Evolutionary conservation across 2,113 vertebrate species (phyloP).

Genomic region (Meriones unguiculatus): DNA sequence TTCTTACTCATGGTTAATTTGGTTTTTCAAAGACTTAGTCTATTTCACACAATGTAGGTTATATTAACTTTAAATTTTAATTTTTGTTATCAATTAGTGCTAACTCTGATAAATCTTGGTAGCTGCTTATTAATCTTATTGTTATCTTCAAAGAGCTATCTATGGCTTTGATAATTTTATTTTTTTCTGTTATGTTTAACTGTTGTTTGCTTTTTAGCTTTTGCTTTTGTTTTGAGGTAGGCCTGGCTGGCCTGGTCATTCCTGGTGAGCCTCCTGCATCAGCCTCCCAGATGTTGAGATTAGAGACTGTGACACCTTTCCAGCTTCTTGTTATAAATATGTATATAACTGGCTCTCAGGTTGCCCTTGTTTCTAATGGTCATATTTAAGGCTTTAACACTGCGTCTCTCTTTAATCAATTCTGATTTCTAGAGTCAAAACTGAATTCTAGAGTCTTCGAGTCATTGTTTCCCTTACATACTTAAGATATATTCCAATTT

Average conservation of each 20-base stretch:
- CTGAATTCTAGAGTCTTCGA: neutral
- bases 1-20: constrained; percentile 45
- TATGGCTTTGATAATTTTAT: neutral
- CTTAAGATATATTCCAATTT: neutral
- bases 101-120: neutral
- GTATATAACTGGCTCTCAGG: neutral
- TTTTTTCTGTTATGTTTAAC: neutral
- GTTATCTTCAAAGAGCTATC: constrained; percentile 39
- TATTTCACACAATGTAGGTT: neutral
- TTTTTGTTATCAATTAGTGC: neutral
- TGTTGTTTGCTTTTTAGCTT: neutral
- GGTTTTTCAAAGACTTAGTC: constrained; percentile 20
- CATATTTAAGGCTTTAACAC: neutral
- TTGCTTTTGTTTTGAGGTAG: neutral
- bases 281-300: neutral
- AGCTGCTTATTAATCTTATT: neutral
- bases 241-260: neutral
- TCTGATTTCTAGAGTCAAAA: no score
- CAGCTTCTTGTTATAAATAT: neutral
- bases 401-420: neutral
- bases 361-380: neutral
- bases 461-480: neutral
- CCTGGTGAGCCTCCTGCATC: no score
- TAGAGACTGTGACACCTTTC: neutral
- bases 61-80: constrained; percentile 40